These are phyloP conservation scores for Eudyptes chrysolophus DNA, from an alignment of 2,113 vertebrate species.

Conservation along the genomic window DNA sequence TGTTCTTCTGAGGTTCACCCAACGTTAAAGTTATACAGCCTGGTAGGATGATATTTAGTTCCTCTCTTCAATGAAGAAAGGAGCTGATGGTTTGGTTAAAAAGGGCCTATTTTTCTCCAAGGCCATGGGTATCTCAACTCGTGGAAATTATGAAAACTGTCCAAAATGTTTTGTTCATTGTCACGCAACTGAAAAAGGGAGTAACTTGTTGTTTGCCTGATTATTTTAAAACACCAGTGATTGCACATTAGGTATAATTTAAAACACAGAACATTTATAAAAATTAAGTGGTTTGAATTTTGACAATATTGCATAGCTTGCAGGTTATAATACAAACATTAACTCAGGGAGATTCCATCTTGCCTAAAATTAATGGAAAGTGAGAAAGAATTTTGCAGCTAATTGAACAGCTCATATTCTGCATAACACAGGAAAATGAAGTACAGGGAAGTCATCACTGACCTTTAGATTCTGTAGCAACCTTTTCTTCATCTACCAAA, in stretches of 20 bases:
- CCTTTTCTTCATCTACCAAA: not conserved
- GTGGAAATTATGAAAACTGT: not conserved
- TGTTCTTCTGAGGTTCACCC: not conserved
- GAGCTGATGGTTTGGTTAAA: not conserved
- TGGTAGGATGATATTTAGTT: not conserved
- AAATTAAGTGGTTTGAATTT: not conserved
- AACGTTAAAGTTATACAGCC: not conserved
- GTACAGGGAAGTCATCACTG: not conserved
- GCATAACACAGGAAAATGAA: not conserved
- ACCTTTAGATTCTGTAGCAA: not conserved
- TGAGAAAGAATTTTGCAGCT: not conserved
- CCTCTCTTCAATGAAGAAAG: not conserved
- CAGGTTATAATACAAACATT: not conserved
- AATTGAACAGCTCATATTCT: not conserved
- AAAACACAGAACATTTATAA: not conserved
- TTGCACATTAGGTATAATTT: not conserved
- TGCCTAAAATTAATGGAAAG: not conserved
- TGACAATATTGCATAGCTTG: not conserved
- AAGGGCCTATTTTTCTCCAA: not conserved
- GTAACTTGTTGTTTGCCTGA: not conserved
- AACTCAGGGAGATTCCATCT: not conserved
- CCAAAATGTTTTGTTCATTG: not conserved
- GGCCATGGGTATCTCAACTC: not conserved
- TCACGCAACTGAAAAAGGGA: not conserved
- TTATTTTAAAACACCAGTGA: not conserved